Conservation (phyloP, 2,113 vertebrate species). For the Arenaria interpres region DNA sequence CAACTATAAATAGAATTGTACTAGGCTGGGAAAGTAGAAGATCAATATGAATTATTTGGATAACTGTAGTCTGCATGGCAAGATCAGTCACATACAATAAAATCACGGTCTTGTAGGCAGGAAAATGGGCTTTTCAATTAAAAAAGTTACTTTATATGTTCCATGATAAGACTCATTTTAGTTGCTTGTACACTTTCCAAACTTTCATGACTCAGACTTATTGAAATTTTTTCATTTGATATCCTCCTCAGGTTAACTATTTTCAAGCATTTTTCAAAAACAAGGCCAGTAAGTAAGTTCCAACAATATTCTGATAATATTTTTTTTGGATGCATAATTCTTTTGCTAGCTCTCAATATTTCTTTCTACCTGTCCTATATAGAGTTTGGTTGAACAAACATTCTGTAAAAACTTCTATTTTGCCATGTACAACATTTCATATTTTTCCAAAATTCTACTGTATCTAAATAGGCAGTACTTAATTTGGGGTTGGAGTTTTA, state of each 20-base stretch:
- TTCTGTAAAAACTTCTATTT: not conserved
- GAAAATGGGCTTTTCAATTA: not conserved
- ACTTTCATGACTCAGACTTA: not conserved
- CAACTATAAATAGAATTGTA: not conserved
- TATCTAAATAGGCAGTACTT: not conserved
- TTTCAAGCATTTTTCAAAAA: not conserved
- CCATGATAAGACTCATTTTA: not conserved
- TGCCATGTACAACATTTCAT: not conserved
- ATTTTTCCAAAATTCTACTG: not conserved
- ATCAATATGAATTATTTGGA: not conserved
- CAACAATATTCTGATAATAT: not conserved
- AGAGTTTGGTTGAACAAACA: not conserved
- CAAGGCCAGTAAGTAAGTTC: not conserved
- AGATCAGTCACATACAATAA: not conserved
- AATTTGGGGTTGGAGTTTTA: not conserved
- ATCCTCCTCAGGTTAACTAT: not conserved
- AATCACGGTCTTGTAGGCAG: not conserved
- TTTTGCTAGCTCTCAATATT: not conserved
- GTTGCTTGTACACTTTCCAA: not conserved
- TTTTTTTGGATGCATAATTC: not conserved
- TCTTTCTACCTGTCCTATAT: not conserved
- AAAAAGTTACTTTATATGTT: not conserved
- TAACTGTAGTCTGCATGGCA: not conserved
- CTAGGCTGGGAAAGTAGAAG: not conserved
- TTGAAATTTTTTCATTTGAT: not conserved